Percentiles rank a stretch among this genome's conserved stretches.
Evolutionary conservation across 2,797 vertebrate species (phyloP).

Genomic region (Acipenser transmontanus): DNA sequence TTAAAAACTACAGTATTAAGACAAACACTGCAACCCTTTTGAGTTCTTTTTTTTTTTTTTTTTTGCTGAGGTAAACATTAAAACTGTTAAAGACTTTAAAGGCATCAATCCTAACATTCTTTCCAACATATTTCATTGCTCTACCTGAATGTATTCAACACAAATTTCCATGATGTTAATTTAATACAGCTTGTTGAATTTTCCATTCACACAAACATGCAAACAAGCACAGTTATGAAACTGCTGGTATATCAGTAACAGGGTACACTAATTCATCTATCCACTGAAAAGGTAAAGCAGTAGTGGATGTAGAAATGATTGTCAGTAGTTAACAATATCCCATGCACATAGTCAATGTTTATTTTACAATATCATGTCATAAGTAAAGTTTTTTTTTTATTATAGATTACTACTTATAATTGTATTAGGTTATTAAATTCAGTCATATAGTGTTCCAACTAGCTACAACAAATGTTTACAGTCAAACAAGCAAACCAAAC

Average conservation of each 20-base stretch:
- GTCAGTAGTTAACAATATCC: conserved; percentile 23
- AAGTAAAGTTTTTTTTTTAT: conserved; percentile 32
- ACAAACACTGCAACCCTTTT: conserved; percentile 68
- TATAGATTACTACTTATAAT: conserved; percentile 44
- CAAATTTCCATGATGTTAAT: conserved; percentile 32
- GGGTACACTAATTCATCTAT: conserved; percentile 33
- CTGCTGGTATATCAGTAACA: conserved; percentile 45
- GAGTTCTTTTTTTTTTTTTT: conserved; percentile 32
- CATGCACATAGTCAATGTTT: conserved; percentile 39
- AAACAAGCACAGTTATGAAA: conserved; percentile 25
- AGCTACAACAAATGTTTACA: conserved; percentile 28
- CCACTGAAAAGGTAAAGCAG: conserved; percentile 29
- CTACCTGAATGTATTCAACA: conserved; percentile 77
- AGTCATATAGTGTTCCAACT: conserved; percentile 33
- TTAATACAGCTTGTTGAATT: conserved; percentile 30
- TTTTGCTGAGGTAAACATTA: conserved; percentile 79
- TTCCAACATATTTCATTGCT: conserved; percentile 56
- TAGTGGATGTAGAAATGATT: conserved; percentile 28
- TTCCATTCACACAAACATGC: conserved; percentile 37
- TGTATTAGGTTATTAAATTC: conserved; percentile 55
- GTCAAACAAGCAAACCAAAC: conserved; percentile 8
- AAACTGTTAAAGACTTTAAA: conserved; percentile 76
- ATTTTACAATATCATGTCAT: conserved; percentile 36
- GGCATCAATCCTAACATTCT: conserved; percentile 62
- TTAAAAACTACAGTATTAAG: conserved; percentile 71